These are phyloP conservation scores for Harlomillsia oculata DNA, from an alignment of 1,140 invertebrate genomes.

Conservation along the genomic window DNA sequence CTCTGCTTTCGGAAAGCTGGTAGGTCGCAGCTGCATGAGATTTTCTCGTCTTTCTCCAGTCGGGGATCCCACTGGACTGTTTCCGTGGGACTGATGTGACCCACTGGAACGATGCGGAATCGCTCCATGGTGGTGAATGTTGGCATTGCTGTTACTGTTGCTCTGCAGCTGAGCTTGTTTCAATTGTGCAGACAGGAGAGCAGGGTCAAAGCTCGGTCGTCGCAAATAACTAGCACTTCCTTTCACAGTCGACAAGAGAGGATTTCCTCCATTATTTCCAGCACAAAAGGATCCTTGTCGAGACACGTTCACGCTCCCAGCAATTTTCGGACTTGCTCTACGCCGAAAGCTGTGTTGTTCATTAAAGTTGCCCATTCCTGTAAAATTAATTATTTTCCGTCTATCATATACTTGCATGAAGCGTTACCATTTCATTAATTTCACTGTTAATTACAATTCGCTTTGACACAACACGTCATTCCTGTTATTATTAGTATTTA, in stretches of 20 bases:
- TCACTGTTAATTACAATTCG: too few relatives aligned
- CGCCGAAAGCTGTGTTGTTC: constrained; percentile 36
- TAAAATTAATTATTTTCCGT: too few relatives aligned
- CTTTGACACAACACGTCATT: too few relatives aligned
- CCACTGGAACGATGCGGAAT: background rate
- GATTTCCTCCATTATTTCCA: constrained; percentile 10
- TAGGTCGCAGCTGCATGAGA: background rate
- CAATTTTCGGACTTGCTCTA: constrained; percentile 25
- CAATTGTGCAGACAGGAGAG: constrained; percentile 26
- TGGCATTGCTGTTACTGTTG: constrained; percentile 6
- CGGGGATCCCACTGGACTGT: constrained; percentile 24
- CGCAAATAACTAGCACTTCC: constrained; percentile 24
- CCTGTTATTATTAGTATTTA: too few relatives aligned
- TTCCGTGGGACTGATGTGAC: background rate
- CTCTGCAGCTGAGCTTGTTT: constrained; percentile 24
- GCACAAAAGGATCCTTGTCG: constrained; percentile 34
- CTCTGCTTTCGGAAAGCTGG: constrained; percentile 1
- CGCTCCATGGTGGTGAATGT: constrained; percentile 2
- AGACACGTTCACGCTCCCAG: constrained; percentile 32
- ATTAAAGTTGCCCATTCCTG: constrained; percentile 39
- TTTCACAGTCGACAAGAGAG: constrained; percentile 14
- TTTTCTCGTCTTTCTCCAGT: constrained; percentile 1
- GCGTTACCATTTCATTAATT: too few relatives aligned
- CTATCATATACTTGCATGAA: too few relatives aligned
- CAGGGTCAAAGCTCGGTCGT: constrained; percentile 34